A percentile compares a stretch with the other conserved stretches of the same genome.
Conservation (phyloP, 2,888 invertebrate genomes). For the Hirudinaria manillensis region DNA sequence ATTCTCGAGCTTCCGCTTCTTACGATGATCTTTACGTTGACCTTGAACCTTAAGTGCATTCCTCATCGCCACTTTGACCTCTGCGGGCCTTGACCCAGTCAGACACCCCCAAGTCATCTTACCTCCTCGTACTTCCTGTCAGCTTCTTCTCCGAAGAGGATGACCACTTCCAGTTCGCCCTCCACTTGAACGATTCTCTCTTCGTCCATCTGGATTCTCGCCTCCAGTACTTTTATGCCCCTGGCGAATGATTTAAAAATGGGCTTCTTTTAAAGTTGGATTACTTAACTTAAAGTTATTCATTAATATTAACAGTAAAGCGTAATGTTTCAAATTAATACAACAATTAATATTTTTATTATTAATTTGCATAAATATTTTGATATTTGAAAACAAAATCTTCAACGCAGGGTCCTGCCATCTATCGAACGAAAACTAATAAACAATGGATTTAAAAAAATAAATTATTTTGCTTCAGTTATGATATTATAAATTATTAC, state of each 20-base stretch:
- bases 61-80: neutral
- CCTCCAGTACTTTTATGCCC: slow-evolving; percentile 98
- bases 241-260: slow-evolving; percentile 2
- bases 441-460: too few species aligned
- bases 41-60: too few species aligned
- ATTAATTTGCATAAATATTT: neutral
- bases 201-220: slow-evolving; percentile 97
- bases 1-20: too few species aligned
- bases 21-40: too few species aligned
- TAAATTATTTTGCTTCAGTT: too few species aligned
- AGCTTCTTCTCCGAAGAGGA: slow-evolving; percentile 98
- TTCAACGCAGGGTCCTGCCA: neutral
- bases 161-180: slow-evolving; percentile 83
- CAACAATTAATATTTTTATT: too few species aligned
- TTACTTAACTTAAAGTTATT: too few species aligned
- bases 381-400: neutral
- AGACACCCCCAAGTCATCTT: neutral
- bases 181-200: slow-evolving; percentile 75
- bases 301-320: too few species aligned
- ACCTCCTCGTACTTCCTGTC: slow-evolving; percentile 99
- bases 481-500: too few species aligned
- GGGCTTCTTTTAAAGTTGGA: too few species aligned
- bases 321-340: too few species aligned
- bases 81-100: neutral
- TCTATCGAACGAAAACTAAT: too few species aligned